Evolutionary conservation across 1,140 invertebrate genomes (phyloP).

Genomic region (honey bee (Apis mellifera)): Amel_HAv3.1 CM009931.2:14022501-14023000

Average conservation of each 20-base stretch:
- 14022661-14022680: conserved; percentile 94
- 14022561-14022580: conserved; percentile 99
- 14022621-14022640: conserved; percentile 96
- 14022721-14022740: conserved; percentile 98
- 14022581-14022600: conserved; percentile 98
- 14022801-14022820: conserved; percentile 93
- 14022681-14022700: conserved; percentile 98
- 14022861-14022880: conserved; percentile 92
- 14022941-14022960: background rate
- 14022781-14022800: conserved; percentile 97
- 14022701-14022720: conserved; percentile 98
- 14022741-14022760: conserved; percentile 97
- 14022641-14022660: conserved; percentile 98
- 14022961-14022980: background rate
- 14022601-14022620: conserved; percentile 98
- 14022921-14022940: background rate
- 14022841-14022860: conserved; percentile 88
- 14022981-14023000: background rate
- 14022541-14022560: conserved; percentile 97
- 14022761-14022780: conserved; percentile 98
- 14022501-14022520: conserved; percentile 95
- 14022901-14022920: background rate
- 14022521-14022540: conserved; percentile 96
- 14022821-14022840: conserved; percentile 18
- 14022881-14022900: conserved; percentile 25